Base-by-base conservation (phyloP, 2,888 invertebrate species). In the Polyploca ridens region DNA sequence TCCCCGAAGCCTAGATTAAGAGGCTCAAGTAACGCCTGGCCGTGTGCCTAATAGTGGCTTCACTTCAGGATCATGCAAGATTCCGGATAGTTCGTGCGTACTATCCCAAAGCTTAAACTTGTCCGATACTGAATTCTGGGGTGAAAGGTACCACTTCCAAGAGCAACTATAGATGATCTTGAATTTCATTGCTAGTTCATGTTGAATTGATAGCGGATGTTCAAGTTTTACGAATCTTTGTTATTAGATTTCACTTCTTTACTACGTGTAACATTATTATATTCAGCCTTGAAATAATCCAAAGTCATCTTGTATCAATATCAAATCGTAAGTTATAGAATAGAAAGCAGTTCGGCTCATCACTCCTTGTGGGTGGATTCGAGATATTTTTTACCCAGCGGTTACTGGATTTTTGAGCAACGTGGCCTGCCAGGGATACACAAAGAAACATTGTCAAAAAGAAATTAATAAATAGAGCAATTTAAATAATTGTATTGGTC, bases 401-500 rank as follows among this genome's bases (percentile, higher is more conserved):
- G 27, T 27, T 27, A 27, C 27, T 27, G 27, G 27, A 1, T 27
- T 27, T 27, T 27, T 27, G 27, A 1, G 27, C 1, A 27, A 27
- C 2, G 27, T 27, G 27, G 27, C 27, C 27, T 27, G 27, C 27
- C 27, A 27, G 27, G 27, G 1, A 27, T 27, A 27, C 1, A 27
- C 1, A 27, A 27, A 27, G 27, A 27, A 27, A 27, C 27, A 71
- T 7, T 35, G 68, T 65, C 76, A 73, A 80, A 27, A 27, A 1
- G 79, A 78, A 83, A 80, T 83, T 73, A 73, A 10, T 38, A 38
- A 11, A 78, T 72, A 71, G 77, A 78, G 81, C 78, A 83, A 84
- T 86, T 84, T 82, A 81, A 85, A 87, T 85, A 87, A 86, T 86
- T 82, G 81, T 82, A 83, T 82, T 83, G 81, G 84, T 79, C 84